Base-by-base conservation (phyloP, 2,113 vertebrate genomes). In the Ptyas mucosa region DNA sequence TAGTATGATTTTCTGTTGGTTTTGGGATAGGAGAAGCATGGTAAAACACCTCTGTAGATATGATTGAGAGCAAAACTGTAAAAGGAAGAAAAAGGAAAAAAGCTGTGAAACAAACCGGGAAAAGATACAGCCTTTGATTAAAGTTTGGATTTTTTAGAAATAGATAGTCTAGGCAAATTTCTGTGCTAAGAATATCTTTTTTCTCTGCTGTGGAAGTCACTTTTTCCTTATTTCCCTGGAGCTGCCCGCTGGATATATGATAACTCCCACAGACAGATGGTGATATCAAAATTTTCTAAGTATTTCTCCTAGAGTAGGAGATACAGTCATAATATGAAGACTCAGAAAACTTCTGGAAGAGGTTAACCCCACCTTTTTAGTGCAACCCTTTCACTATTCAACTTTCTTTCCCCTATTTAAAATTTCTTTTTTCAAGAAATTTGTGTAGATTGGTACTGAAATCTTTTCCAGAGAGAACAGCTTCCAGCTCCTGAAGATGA, bases 401-500 rank as follows among this genome's bases (percentile, higher is more conserved):
- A 20, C 20, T 10, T 29, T 54, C 34, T 46, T 49, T 46, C 12
- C 20, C 3, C 39, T 53, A 8, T 24, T 55, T 54, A 34, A 39
- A 0, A 0, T 15, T 8, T 88, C 14, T 8, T 81, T 81, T 81
- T 87, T 90, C 86, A 89, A 64, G 8, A 43, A 43, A 61, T 92
- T n/a, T 93, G 11, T 86, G 26, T 89, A 54, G 53, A 26, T 52
- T 61, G 88, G 81, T 0, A 94, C 87, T 96, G 85, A 46, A 86
- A 0, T 95, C 49, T 43, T 85, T 23, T 46, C 51, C 93, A 99
- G 99, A 98, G 97, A 94, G 97, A 98, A 94, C 96, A 97, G 93
- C 98, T 98, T 95, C 98, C 98, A 0, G 95, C 96, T 5, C 95
- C 97, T 3, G 92, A 97, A 39, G 98, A 99, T 86, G 97, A 96